phyloP scores from a whole-genome alignment of 2,797 vertebrate genomes.

The Spinibarbus caldwelli region DNA sequence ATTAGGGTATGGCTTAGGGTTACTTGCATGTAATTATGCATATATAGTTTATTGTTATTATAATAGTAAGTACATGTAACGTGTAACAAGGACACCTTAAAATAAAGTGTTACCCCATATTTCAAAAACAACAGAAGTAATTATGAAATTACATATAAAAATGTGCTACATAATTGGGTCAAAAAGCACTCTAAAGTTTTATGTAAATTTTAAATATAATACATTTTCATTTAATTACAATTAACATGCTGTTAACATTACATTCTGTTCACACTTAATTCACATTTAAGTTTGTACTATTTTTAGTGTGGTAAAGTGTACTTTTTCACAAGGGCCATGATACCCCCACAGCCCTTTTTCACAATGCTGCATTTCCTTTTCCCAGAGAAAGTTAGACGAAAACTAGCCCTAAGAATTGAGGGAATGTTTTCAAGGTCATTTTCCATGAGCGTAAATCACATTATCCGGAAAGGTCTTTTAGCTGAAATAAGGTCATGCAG shows the following conservation, averaged over 20 bases:
- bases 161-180: background rate
- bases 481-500: constrained; percentile 77
- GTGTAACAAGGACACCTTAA: too few relatives aligned
- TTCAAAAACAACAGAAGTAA: background rate
- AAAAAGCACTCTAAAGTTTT: background rate
- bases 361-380: constrained; percentile 57
- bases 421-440: constrained; percentile 77
- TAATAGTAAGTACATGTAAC: too few relatives aligned
- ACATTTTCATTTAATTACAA: background rate
- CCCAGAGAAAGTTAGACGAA: constrained; percentile 59
- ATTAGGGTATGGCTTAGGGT: too few relatives aligned
- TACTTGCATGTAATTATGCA: too few relatives aligned
- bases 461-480: constrained; percentile 75
- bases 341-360: background rate
- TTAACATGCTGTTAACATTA: background rate
- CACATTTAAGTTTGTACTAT: background rate
- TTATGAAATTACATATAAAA: background rate
- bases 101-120: too few relatives aligned
- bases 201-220: background rate
- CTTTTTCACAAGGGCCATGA: background rate
- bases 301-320: background rate
- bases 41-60: too few relatives aligned
- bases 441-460: constrained; percentile 75
- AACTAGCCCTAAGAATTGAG: constrained; percentile 63
- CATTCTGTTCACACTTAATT: background rate